Evolutionary conservation across 64 coral and sea anemone genomes (phyloP), one percentile per base, ranked within the genome.

Genomic region (Porites lutea): DNA sequence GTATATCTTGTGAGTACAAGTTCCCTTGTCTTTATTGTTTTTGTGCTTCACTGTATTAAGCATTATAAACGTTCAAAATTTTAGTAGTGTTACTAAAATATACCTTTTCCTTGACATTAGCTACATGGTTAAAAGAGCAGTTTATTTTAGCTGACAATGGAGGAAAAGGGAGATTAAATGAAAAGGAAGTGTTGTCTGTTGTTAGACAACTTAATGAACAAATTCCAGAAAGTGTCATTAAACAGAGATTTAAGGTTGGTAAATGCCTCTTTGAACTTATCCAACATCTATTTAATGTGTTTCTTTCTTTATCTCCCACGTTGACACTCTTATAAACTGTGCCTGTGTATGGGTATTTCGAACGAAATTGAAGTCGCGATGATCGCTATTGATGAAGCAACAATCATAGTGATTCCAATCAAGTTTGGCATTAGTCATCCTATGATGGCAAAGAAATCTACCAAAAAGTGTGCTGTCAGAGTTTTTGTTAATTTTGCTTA

Each of bases 241-340:
- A 93, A 72, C 88, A 93, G 70, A 95, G 91, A 75, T 98, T 98
- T 91, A 98, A 98, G 95, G 97, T 98, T 89, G 75, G 91, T 91
- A 6, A 54, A 48, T 53, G 27, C 27, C 27, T 37, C 27, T 11
- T 21, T 71, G 16, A 19, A 21, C 55, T n/a, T n/a, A 37, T 8
- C 14, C 45, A 12, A 6, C 20, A 82, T 60, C 43, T 21, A 13
- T 66, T 82, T 16, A 37, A 37, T 37, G 27, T 37, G 27, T 37
- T 37, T 37, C 27, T 37, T 37, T 37, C 27, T 37, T 37, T 0
- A 37, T 37, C 27, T 37, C 27, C 27, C 27, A 37, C 27, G 27
- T 1, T 37, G 27, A 37, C 27, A 37, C 27, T 37, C 27, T 37
- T 37, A 37, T 37, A 37, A 37, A 37, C 27, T 37, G 27, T 0